These are phyloP conservation scores for Heterodera carotae DNA, from an alignment of 1,140 invertebrate species.

Conservation along the genomic window DNA sequence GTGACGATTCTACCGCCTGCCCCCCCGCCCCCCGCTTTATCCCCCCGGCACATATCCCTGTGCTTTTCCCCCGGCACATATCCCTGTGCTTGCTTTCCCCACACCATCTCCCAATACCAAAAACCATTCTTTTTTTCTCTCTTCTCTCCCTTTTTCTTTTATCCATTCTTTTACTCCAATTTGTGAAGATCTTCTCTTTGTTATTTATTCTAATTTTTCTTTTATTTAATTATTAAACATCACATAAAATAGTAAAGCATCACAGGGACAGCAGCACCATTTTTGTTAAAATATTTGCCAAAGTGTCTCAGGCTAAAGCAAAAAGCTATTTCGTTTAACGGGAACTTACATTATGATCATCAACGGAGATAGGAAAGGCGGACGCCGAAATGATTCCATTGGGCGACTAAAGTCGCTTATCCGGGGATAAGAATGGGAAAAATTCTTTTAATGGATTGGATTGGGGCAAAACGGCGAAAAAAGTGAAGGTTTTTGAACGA, in stretches of 20 bases:
- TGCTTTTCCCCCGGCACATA: too few relatives aligned
- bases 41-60: too few relatives aligned
- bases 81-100: too few relatives aligned
- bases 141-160: not conserved
- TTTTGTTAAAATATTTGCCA: not conserved
- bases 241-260: too few relatives aligned
- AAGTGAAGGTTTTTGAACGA: not conserved
- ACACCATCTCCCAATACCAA: too few relatives aligned
- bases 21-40: too few relatives aligned
- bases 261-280: not conserved
- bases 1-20: too few relatives aligned
- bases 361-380: not conserved
- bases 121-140: not conserved
- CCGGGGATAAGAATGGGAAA: not conserved
- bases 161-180: too few relatives aligned
- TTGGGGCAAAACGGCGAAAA: not conserved
- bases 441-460: slow-evolving; percentile 8
- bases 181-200: too few relatives aligned
- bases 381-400: not conserved
- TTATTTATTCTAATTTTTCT: slow-evolving; percentile 7
- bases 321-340: not conserved
- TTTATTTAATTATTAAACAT: not conserved
- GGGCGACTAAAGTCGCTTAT: not conserved
- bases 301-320: too few relatives aligned
- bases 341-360: not conserved